Percentiles rank a stretch among this genome's conserved stretches.
Conservation (phyloP, 2,797 vertebrate genomes). For the Microhierax caerulescens region DNA sequence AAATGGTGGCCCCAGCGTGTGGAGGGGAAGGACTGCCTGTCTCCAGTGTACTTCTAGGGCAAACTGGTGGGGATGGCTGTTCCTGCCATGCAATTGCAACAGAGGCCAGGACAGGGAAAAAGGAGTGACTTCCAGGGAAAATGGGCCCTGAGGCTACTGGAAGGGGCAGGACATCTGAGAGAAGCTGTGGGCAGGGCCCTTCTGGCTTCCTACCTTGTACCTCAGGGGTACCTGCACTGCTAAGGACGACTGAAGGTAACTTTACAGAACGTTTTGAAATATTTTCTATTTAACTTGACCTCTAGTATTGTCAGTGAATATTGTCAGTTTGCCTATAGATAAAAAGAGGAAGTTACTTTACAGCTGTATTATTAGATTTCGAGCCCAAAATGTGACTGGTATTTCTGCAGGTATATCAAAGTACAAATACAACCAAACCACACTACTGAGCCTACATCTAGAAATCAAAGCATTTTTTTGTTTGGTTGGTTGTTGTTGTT, state of each 20-base stretch:
- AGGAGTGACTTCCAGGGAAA: background rate
- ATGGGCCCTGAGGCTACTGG: background rate
- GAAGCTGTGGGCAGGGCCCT: background rate
- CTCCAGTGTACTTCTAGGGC: background rate
- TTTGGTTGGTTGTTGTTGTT: too few species aligned
- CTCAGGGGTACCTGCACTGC: background rate
- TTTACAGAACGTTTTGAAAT: background rate
- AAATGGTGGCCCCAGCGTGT: background rate
- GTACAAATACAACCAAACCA: background rate
- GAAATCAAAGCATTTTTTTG: background rate
- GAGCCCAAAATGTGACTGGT: background rate
- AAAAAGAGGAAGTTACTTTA: background rate
- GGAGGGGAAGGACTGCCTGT: background rate
- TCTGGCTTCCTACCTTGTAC: accelerated
- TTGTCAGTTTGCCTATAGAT: background rate
- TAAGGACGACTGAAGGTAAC: background rate
- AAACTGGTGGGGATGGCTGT: accelerated
- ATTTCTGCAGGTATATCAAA: background rate
- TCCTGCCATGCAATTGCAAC: background rate
- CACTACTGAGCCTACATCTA: background rate
- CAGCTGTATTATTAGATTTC: background rate
- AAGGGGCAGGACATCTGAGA: background rate
- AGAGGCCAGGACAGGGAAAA: background rate
- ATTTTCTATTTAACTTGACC: background rate
- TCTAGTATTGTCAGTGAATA: background rate